phyloP scores from a whole-genome alignment of 2,797 vertebrate genomes.

The Loriculus beryllinus region DNA sequence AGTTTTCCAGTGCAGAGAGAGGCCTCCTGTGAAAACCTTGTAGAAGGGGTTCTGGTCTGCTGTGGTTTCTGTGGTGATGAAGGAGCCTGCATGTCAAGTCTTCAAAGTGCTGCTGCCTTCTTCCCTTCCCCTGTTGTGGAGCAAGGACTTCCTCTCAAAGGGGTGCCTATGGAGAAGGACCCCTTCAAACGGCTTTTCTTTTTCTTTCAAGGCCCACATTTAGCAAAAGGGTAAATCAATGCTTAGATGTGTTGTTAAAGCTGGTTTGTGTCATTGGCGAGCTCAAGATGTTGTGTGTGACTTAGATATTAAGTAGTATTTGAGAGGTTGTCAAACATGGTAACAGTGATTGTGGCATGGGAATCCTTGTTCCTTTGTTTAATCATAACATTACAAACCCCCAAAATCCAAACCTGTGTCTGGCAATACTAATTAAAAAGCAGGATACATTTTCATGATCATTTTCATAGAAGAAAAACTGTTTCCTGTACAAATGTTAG shows the following conservation, averaged over 20 bases:
- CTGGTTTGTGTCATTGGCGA: background rate
- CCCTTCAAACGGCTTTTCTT: background rate
- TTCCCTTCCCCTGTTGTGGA: rapidly evolving
- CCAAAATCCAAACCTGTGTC: background rate
- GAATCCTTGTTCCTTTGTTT: background rate
- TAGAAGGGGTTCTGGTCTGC: background rate
- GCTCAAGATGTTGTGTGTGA: background rate
- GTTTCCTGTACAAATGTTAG: background rate
- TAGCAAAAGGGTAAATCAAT: background rate
- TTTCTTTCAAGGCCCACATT: background rate
- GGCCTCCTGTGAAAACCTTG: background rate
- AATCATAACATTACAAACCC: rapidly evolving
- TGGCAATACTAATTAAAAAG: background rate
- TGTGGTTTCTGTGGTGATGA: background rate
- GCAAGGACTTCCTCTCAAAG: background rate
- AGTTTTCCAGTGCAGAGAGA: background rate
- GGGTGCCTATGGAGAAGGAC: background rate
- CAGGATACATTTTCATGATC: background rate
- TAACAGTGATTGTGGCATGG: background rate
- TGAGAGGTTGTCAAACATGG: background rate
- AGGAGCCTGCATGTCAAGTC: background rate
- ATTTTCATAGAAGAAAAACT: background rate
- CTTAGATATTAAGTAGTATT: background rate
- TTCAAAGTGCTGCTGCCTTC: background rate
- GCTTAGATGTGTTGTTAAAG: background rate